Evolutionary conservation across 2,113 vertebrate genomes (phyloP).

Genomic region (Myiagra hebetior): DNA sequence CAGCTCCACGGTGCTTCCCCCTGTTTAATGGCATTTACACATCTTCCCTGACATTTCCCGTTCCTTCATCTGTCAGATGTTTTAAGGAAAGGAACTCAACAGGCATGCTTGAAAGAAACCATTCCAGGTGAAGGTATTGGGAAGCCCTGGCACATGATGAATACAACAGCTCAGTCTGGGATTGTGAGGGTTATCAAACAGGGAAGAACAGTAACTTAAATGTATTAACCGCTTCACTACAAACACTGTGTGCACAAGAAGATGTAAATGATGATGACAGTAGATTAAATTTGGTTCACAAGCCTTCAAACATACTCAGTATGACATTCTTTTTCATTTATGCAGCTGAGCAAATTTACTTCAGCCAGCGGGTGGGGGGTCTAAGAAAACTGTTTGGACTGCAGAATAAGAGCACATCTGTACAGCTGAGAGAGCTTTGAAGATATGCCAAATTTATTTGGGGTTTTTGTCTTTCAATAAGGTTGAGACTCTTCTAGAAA

Average conservation of each 20-base stretch:
- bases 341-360: conserved; percentile 48
- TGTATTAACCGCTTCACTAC: not conserved
- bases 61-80: not conserved
- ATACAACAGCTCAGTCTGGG: not conserved
- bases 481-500: not conserved
- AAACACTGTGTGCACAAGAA: not conserved
- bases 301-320: conserved; percentile 1
- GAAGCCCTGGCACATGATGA: accelerated
- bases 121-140: not conserved
- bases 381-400: conserved; percentile 4
- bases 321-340: conserved; percentile 45
- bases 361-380: not conserved
- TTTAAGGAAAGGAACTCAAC: not conserved
- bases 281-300: conserved; percentile 13
- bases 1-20: not conserved
- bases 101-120: not conserved
- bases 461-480: not conserved
- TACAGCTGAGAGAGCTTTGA: conserved; percentile 17
- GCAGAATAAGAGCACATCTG: not conserved
- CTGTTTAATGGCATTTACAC: not conserved
- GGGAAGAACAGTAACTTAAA: not conserved
- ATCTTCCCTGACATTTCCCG: not conserved
- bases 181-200: not conserved
- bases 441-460: not conserved
- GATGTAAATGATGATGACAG: not conserved